Conservation (phyloP, 2,113 vertebrate species). For the Neolamprologus devosi region DNA sequence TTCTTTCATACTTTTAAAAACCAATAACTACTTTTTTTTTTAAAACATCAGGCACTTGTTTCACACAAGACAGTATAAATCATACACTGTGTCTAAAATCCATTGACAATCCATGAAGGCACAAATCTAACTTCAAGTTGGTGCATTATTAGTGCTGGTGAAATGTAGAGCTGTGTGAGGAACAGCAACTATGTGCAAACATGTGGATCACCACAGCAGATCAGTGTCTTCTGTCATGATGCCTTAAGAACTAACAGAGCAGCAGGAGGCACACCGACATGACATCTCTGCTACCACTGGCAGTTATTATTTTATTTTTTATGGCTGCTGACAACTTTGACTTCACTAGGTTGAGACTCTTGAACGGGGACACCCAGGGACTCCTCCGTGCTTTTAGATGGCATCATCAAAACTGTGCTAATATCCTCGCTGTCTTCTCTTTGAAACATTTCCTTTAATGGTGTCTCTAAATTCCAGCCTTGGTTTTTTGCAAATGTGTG, state of each 20-base stretch:
- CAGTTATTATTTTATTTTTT: neutral
- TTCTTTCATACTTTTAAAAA: neutral
- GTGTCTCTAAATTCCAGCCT: conserved; percentile 33
- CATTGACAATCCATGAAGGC: too few relatives aligned
- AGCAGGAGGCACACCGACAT: neutral
- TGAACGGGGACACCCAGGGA: neutral
- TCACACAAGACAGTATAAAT: neutral
- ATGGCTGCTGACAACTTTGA: neutral
- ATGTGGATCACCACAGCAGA: too few relatives aligned
- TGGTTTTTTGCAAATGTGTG: conserved; percentile 30
- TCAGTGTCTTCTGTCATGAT: too few relatives aligned
- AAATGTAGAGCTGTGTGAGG: too few relatives aligned
- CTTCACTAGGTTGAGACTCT: neutral
- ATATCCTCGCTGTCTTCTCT: neutral
- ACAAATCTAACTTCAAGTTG: too few relatives aligned
- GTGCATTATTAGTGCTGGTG: neutral
- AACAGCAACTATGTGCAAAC: too few relatives aligned
- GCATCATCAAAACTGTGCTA: neutral
- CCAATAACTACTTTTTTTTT: neutral
- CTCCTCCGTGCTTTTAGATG: neutral
- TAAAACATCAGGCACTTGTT: neutral
- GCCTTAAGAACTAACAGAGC: rapidly evolving
- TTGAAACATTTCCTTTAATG: conserved; percentile 19
- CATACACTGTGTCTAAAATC: rapidly evolving
- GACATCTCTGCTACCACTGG: neutral